Evolutionary conservation across 2,888 invertebrate genomes (phyloP).

Genomic region (Crocallis elinguaria): DNA sequence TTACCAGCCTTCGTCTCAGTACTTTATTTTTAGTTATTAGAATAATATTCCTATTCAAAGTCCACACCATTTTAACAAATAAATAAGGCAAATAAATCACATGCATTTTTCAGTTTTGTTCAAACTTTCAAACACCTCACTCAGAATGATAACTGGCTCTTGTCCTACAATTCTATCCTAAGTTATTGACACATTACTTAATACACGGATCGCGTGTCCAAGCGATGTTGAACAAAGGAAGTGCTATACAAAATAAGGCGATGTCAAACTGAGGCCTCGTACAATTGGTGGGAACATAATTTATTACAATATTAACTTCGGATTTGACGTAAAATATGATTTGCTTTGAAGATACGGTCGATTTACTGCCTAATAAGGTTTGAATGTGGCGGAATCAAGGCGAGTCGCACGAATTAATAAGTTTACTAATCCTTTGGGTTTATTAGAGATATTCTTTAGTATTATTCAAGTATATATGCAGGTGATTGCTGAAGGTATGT

Average conservation of each 20-base stretch:
- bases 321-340: slow-evolving; percentile 25
- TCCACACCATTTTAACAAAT: background rate
- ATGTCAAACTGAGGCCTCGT: slow-evolving; percentile 48
- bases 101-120: background rate
- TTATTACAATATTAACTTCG: slow-evolving; percentile 29
- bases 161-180: slow-evolving; percentile 35
- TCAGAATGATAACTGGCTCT: slow-evolving; percentile 1
- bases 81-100: background rate
- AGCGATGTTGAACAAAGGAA: slow-evolving; percentile 52
- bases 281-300: slow-evolving; percentile 37
- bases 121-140: slow-evolving; percentile 1
- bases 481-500: too few relatives aligned
- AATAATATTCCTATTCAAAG: too few relatives aligned
- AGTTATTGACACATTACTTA: slow-evolving; percentile 68
- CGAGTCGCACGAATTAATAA: background rate
- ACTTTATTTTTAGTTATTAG: too few relatives aligned
- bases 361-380: slow-evolving; percentile 23
- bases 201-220: slow-evolving; percentile 67
- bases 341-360: slow-evolving; percentile 19
- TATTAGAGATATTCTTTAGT: too few relatives aligned
- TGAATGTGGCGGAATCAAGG: background rate
- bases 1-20: too few relatives aligned
- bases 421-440: too few relatives aligned
- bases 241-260: slow-evolving; percentile 50
- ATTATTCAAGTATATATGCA: too few relatives aligned